A percentile compares a stretch with the other conserved stretches of the same genome.
Conservation (phyloP, 2,113 vertebrate genomes). For the Gulo gulo region DNA sequence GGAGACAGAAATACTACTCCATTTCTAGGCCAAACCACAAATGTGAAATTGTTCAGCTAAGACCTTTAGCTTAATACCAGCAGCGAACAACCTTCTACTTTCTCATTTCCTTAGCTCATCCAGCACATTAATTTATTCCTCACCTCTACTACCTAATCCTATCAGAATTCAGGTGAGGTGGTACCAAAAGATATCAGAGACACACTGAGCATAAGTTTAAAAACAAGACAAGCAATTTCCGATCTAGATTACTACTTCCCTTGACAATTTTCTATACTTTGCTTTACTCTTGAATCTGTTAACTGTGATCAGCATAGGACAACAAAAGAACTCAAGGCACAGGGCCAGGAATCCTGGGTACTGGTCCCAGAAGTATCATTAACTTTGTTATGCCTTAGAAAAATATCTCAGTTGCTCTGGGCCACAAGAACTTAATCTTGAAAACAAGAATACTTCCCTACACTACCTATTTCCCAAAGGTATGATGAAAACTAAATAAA, state of each 20-base stretch:
- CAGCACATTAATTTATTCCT: slow-evolving; percentile 19
- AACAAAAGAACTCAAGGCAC: slow-evolving; percentile 13
- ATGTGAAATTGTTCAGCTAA: slow-evolving; percentile 12
- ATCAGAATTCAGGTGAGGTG: slow-evolving; percentile 20
- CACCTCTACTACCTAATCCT: neutral
- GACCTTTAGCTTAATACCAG: slow-evolving; percentile 22
- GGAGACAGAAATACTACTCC: neutral
- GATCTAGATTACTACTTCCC: neutral
- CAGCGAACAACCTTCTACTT: neutral
- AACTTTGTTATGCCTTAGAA: neutral
- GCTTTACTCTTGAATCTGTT: neutral
- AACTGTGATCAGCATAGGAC: neutral
- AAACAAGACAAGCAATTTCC: neutral
- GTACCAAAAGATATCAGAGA: neutral
- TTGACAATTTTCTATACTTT: neutral
- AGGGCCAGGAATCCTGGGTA: neutral
- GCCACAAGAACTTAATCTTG: neutral
- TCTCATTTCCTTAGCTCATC: slow-evolving; percentile 35
- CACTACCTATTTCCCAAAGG: neutral
- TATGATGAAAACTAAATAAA: slow-evolving; percentile 16
- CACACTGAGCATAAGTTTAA: neutral
- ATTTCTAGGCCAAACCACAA: slow-evolving; percentile 47
- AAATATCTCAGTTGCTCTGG: neutral
- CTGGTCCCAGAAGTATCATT: neutral
- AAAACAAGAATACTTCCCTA: neutral